Percentiles rank a stretch among this genome's conserved stretches.
phyloP scores from a whole-genome alignment of 1,140 invertebrate genomes.

The Archegozetes longisetosus region DNA sequence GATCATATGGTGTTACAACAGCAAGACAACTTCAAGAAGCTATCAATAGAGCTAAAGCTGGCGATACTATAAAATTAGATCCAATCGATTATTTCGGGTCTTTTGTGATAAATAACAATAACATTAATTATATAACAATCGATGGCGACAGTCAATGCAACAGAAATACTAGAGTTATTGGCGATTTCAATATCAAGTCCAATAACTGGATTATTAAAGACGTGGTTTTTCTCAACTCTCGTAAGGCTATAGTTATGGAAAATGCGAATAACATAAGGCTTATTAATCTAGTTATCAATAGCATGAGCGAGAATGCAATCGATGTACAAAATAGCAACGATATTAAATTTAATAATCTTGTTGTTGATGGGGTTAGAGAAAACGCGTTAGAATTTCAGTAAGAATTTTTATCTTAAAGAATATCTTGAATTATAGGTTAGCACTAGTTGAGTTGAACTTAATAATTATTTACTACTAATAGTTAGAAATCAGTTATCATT shows the following conservation, averaged over 20 bases:
- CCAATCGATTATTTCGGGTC: background rate
- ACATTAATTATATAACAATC: background rate
- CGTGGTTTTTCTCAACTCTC: background rate
- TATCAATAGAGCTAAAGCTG: background rate
- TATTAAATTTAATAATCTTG: background rate
- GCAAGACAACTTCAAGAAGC: background rate
- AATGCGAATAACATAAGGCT: background rate
- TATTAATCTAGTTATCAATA: background rate
- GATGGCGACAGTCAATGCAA: background rate
- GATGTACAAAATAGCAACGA: background rate
- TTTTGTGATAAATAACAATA: background rate
- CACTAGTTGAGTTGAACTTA: too few species aligned
- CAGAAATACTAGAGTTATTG: background rate
- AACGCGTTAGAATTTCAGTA: background rate
- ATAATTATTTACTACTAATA: too few species aligned
- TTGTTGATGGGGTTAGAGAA: background rate
- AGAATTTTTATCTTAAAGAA: too few species aligned
- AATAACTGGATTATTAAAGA: background rate
- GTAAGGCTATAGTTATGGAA: background rate
- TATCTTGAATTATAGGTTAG: too few species aligned
- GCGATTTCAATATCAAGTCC: background rate
- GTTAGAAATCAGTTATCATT: background rate
- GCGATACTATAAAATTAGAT: background rate
- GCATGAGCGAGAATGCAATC: background rate
- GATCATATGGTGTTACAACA: background rate